A percentile compares a stretch with the other conserved stretches of the same genome.
These are phyloP conservation scores for Epizoanthus stellaris DNA, from an alignment of 92 coral and sea anemone species.

Conservation along the genomic window DNA sequence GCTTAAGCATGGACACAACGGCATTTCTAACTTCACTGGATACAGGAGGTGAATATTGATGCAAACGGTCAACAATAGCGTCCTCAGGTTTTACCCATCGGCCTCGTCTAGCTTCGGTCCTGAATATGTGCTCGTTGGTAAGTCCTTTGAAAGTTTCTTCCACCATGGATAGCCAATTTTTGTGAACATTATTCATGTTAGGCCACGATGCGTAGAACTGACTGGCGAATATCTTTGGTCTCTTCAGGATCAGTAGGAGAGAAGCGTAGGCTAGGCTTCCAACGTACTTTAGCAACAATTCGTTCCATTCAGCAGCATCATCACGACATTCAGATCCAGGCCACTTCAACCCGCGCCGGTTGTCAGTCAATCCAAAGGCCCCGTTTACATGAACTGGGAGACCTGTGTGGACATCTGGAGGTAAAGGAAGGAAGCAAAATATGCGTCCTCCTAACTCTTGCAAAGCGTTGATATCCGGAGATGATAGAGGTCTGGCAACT, in stretches of 20 bases:
- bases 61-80: constrained; percentile 37
- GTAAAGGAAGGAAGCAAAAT: constrained; percentile 47
- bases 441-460: constrained; percentile 30
- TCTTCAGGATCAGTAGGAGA: background rate
- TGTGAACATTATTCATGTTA: constrained; percentile 19
- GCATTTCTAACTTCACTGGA: constrained; percentile 7
- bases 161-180: constrained; percentile 50
- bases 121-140: constrained; percentile 13
- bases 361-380: constrained; percentile 49
- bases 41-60: constrained; percentile 6
- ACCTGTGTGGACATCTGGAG: constrained; percentile 51
- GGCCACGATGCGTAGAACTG: constrained; percentile 13
- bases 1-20: constrained; percentile 26
- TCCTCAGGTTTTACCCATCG: constrained; percentile 37
- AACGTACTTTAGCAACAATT: constrained; percentile 42
- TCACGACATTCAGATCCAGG: constrained; percentile 49
- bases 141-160: constrained; percentile 20
- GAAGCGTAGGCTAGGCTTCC: constrained; percentile 32
- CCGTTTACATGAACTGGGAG: constrained; percentile 55
- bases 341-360: constrained; percentile 52
- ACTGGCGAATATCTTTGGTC: background rate
- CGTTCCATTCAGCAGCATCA: constrained; percentile 60
- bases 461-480: background rate
- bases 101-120: constrained; percentile 27
- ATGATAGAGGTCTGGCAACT: constrained; percentile 33